Percentiles rank a stretch among this genome's conserved stretches.
Conservation (phyloP, 53 echinoderm and acorn worm genomes). For the Zoroaster sp. region DNA sequence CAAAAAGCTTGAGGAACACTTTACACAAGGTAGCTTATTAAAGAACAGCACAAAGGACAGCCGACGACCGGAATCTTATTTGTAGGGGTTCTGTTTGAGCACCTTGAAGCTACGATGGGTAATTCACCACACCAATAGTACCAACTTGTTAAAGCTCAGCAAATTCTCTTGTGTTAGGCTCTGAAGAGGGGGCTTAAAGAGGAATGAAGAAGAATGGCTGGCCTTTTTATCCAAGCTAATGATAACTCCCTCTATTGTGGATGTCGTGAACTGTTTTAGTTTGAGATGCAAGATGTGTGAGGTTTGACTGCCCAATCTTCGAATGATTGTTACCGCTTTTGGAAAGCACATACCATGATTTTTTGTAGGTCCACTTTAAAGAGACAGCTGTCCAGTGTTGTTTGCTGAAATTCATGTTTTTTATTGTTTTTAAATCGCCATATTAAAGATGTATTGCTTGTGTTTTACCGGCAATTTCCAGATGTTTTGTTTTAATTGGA, state of each 20-base stretch:
- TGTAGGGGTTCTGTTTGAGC: slow-evolving; percentile 19
- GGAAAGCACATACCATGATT: not conserved
- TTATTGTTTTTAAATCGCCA: too few relatives aligned
- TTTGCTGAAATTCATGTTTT: too few relatives aligned
- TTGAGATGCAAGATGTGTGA: not conserved
- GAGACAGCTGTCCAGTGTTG: not conserved
- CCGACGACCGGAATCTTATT: not conserved
- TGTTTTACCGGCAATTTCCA: too few relatives aligned
- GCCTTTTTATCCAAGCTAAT: not conserved
- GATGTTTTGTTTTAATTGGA: too few relatives aligned
- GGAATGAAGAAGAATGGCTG: not conserved
- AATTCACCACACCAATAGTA: not conserved
- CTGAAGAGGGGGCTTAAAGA: not conserved
- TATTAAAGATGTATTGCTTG: too few relatives aligned
- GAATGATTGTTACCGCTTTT: not conserved
- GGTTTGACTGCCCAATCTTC: not conserved
- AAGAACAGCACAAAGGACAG: not conserved
- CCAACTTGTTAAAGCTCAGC: not conserved
- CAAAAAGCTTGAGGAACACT: not conserved
- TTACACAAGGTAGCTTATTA: not conserved
- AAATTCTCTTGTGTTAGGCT: not conserved
- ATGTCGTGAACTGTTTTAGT: not conserved
- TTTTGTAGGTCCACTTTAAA: not conserved
- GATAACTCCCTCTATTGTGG: slow-evolving; percentile 8
- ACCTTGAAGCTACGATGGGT: not conserved